Conservation (phyloP, 2,113 vertebrate species). For the Podocnemis expansa region DNA sequence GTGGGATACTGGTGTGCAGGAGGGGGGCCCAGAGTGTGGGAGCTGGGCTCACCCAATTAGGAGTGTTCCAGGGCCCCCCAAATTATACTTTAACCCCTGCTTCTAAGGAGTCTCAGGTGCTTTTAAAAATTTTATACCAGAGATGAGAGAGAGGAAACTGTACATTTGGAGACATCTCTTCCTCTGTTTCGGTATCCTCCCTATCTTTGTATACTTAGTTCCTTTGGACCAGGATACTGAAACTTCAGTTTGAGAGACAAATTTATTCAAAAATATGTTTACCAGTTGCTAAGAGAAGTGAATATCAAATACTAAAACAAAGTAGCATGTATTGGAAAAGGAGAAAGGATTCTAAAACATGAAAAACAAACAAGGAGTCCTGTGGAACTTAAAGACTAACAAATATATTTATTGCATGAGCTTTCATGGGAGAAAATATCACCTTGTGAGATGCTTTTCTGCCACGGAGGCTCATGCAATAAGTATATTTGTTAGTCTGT, state of each 20-base stretch:
- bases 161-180: background rate
- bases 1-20: no score
- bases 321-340: background rate
- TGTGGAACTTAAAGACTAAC: no score
- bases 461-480: no score
- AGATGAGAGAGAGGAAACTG: background rate
- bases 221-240: background rate
- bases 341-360: background rate
- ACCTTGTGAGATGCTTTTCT: no score
- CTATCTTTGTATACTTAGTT: background rate
- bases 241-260: background rate
- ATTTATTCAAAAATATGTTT: background rate
- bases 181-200: background rate
- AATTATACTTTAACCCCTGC: no score
- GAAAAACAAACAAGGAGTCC: no score
- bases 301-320: background rate
- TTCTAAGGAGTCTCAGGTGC: background rate
- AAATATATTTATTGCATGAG: no score
- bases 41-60: no score
- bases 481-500: no score
- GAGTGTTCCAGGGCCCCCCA: no score
- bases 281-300: background rate
- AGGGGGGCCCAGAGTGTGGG: no score
- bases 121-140: background rate
- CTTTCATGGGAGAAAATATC: no score